Base-by-base conservation (phyloP, 1,140 invertebrate genomes). In the Radopholus similis region DNA sequence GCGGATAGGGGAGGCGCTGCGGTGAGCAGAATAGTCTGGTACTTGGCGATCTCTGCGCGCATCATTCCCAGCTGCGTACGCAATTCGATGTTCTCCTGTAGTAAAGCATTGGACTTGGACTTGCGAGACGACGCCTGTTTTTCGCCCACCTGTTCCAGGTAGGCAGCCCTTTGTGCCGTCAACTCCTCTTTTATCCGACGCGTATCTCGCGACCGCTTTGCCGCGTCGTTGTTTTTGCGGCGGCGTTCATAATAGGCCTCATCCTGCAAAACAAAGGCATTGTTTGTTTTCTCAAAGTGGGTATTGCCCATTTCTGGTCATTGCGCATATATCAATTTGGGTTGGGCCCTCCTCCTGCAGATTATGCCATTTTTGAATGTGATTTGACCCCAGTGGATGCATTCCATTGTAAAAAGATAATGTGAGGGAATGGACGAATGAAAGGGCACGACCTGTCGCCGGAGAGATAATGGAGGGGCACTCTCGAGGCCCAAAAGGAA, bases 171-270 rank as follows among this genome's bases (percentile, higher is more conserved):
- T 26, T 63, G 53, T 15, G 63, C 63, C 15, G 63, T 65, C 32
- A n/a, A 2, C 28, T 65, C 63, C 44, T 65, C 73, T 58, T 95
- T 92, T 13, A 89, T 87, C 74, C 92, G 86, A 60, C 94, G 86
- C 0, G 90, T 89, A 76, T 97, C 93, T 38, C 94, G 86, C 0
- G 91, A 95, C 62, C 92, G 86, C 83, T 97, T 97, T 0, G 94
- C 94, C 0, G 94, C 93, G 72, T 90, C 91, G 82, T 97, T 97
- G 82, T 97, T 96, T 81, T 93, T 93, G 64, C 89, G 87, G 9
- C 93, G 84, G 64, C 91, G 86, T 78, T 93, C 91, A 85, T 89
- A 89, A 79, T 96, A 96, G 0, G 89, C 88, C 0, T 88, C 88
- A 78, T 93, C 91, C 63, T 62, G 28, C 15, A 35, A 40, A 8